Evolutionary conservation across 2,113 vertebrate genomes (phyloP), one percentile per base, ranked within the genome.

Genomic region (Ciconia boyciana): DNA sequence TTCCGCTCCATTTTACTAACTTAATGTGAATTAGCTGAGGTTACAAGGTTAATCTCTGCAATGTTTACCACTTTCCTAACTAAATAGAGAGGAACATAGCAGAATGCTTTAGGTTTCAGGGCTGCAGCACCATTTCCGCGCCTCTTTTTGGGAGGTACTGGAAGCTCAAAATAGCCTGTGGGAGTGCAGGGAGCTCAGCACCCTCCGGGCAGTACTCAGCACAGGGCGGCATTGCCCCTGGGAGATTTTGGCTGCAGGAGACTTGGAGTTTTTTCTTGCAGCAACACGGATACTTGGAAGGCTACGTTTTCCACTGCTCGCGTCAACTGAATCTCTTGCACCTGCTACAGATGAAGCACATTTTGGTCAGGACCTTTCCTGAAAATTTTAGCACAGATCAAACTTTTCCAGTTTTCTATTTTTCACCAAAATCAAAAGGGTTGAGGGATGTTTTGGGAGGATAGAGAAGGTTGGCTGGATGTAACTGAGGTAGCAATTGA

Each of bases 41-140:
- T 94, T 97, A 93, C 51, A 70, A 94, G 94, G 96, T 97, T 96
- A 96, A 94, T 88, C 95, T 94, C 81, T 77, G 62, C 82, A 80
- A 36, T 95, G 96, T 97, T 96, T 97, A 89, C 83, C 87, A 41
- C 89, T 91, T 96, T 91, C 80, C 62, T 60, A 58, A 62, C 78
- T 95, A 84, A 95, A 92, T 34, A 91, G 61, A 93, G 43, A 32
- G 54, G 78, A 81, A 75, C 61, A 66, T 81, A 94, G 91, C 74
- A 91, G 77, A 97, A 89, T 82, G 81, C 2, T 0, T 94, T 89
- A 43, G 55, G 24, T 92, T 95, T 93, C 90, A 92, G 55, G 74
- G 52, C 69, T 87, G 51, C 48, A 71, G 65, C 52, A 64, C 34
- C 29, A 26, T 80, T 93, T 79, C 84, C 0, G 0, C 0, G 3